phyloP scores from a whole-genome alignment of 1,140 invertebrate species.

The Aphelenchoides avenae region DNA sequence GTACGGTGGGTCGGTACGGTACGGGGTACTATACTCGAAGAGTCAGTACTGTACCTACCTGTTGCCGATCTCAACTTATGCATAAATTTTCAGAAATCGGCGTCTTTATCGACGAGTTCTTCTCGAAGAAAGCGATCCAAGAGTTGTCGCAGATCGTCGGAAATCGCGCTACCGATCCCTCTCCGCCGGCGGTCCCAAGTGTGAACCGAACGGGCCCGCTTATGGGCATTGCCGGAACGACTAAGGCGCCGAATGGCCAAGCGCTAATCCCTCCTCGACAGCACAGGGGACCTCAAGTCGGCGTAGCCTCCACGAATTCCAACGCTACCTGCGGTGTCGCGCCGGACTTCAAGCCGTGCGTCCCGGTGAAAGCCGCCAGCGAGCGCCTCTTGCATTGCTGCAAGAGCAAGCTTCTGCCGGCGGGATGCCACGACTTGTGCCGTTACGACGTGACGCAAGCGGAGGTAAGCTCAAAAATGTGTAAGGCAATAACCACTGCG shows the following conservation, averaged over 20 bases:
- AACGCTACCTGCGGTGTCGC: constrained; percentile 22
- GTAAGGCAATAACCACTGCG: too few relatives aligned
- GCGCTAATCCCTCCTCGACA: too few relatives aligned
- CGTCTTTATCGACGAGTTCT: constrained; percentile 25
- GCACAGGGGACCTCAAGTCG: neutral
- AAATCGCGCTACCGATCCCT: too few relatives aligned
- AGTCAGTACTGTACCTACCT: too few relatives aligned
- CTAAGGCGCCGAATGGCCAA: neutral
- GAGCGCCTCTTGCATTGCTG: constrained; percentile 29
- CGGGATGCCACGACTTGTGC: constrained; percentile 33
- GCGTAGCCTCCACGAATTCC: neutral
- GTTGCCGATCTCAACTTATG: too few relatives aligned
- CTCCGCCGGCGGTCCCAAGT: constrained; percentile 15
- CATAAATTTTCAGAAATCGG: constrained; percentile 32
- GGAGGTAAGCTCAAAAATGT: constrained; percentile 21
- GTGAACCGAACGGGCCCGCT: neutral
- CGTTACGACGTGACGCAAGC: constrained; percentile 44
- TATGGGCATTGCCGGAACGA: neutral
- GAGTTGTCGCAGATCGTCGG: too few relatives aligned
- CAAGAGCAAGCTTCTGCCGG: constrained; percentile 32
- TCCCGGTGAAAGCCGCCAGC: constrained; percentile 29
- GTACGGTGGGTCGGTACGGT: too few relatives aligned
- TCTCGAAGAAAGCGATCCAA: constrained; percentile 35
- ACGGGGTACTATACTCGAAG: too few relatives aligned
- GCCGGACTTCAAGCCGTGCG: constrained; percentile 39